Conservation (phyloP, 2,888 invertebrate genomes). For the Chloroclysta siterata region DNA sequence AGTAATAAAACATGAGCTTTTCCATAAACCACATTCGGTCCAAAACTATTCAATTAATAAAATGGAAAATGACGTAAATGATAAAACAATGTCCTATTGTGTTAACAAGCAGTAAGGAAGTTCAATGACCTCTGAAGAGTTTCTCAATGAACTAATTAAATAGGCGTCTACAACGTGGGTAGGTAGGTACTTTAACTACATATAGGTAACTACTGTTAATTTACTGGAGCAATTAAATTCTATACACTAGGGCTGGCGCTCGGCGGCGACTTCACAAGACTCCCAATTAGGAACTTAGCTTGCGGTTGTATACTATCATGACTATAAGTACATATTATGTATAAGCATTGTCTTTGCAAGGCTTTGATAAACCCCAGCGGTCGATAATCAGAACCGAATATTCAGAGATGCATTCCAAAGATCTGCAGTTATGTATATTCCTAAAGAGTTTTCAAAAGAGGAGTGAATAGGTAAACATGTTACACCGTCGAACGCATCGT, state of each 20-base stretch:
- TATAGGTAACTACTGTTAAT: slow-evolving; percentile 36
- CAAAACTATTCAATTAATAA: too few relatives aligned
- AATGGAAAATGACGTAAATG: too few relatives aligned
- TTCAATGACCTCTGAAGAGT: slow-evolving; percentile 28
- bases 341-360: neutral
- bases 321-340: neutral
- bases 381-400: too few relatives aligned
- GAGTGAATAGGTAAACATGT: too few relatives aligned
- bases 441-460: too few relatives aligned
- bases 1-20: too few relatives aligned
- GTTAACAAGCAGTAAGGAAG: slow-evolving; percentile 28
- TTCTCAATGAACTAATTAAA: slow-evolving; percentile 32
- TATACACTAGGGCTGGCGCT: slow-evolving; percentile 32
- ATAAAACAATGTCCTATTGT: slow-evolving; percentile 1
- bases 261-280: slow-evolving; percentile 23
- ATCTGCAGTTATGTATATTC: too few relatives aligned
- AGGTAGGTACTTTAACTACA: slow-evolving; percentile 22
- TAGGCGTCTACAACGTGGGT: slow-evolving; percentile 29
- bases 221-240: slow-evolving; percentile 35
- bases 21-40: too few relatives aligned
- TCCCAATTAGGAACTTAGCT: slow-evolving; percentile 12
- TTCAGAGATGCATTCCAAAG: too few relatives aligned
- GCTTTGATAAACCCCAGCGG: neutral
- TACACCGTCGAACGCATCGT: too few relatives aligned
- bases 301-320: neutral